These are phyloP conservation scores for Ischnura elegans DNA, from an alignment of 2,888 invertebrate species.

Conservation along the genomic window DNA sequence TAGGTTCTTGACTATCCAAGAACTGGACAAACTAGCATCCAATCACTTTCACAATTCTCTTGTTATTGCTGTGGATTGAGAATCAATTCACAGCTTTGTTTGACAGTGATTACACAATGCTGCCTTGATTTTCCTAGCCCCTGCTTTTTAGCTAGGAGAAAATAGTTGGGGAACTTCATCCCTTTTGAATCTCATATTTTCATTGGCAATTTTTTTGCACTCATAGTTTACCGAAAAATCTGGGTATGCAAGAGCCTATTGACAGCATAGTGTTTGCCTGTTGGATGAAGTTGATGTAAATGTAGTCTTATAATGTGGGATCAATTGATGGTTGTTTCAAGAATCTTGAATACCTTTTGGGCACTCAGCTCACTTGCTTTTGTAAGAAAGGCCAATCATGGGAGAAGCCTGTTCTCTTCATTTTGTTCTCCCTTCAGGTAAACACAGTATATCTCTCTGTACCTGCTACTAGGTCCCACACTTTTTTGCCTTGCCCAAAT, in stretches of 20 bases:
- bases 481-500: constrained; percentile 63
- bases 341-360: neutral
- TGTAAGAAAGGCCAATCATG: neutral
- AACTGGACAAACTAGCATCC: neutral
- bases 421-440: neutral
- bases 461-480: constrained; percentile 68
- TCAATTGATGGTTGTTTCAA: neutral
- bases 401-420: neutral
- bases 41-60: neutral
- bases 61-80: neutral
- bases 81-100: neutral
- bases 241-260: neutral
- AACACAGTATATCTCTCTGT: constrained; percentile 44
- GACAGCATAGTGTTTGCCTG: neutral
- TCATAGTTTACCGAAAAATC: no score
- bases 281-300: neutral
- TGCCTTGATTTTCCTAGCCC: neutral
- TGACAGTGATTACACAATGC: neutral
- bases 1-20: neutral
- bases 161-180: neutral
- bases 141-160: no score
- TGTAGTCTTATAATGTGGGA: neutral
- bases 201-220: no score
- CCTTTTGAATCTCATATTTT: no score
- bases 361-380: neutral